Evolutionary conservation across 2,113 vertebrate genomes (phyloP), one percentile per base, ranked within the genome.

Genomic region (Plecturocebus donacophilus): DNA sequence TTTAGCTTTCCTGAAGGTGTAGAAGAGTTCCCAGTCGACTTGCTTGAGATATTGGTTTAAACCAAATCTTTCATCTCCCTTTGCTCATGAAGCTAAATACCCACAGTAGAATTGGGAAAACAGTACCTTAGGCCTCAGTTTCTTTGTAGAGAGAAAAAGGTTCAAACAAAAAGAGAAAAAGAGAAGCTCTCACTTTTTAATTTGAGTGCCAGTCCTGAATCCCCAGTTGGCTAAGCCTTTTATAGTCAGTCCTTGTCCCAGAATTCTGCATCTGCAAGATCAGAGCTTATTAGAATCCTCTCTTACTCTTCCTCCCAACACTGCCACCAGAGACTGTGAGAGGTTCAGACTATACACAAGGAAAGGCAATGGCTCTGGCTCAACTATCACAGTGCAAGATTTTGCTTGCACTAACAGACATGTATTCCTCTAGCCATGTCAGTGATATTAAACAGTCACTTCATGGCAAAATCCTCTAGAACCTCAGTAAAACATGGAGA

Each of bases 211-310:
- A 21, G 47, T 32, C 64, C 71, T 83, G 35, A 40, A 52, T 91
- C 79, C 68, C 68, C 83, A 45, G 58, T 54, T 95, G 91, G 91
- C 77, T 83, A 94, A 95, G 93, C 23, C 47, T 90, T 94, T 95
- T 89, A 86, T 64, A 30, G 54, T 73, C 68, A 80, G 4, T 52
- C 96, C 79, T 75, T 89, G 93, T 94, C 89, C 40, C 86, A 82
- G 61, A 25, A 56, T 91, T 93, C 93, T 90, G 73, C 38, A 89
- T 79, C 92, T 98, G 94, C 82, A 93, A 58, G 73, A 98, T 91
- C 95, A 96, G 90, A 96, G 91, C 54, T 88, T 89, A 96, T 97
- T 92, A 97, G 87, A 32, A 52, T 93, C 77, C 83, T 93, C 75
- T 84, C 94, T 93, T 96, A 49, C 54, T 54, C 58, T 83, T 66